Evolutionary conservation across 2,888 invertebrate genomes (phyloP).

Genomic region (Anticlea derivata): DNA sequence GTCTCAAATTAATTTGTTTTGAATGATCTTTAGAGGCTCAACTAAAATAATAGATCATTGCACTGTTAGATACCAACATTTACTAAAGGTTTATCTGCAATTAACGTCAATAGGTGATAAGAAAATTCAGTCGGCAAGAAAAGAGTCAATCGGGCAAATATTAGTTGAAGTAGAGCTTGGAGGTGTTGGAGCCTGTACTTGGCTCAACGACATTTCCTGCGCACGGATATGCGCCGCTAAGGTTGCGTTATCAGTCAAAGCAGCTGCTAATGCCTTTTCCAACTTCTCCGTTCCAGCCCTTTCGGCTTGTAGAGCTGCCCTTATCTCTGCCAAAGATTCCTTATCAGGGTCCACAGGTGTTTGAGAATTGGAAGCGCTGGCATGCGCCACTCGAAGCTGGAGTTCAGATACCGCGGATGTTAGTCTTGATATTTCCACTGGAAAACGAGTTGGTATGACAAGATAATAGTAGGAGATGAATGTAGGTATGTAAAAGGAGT

Average conservation of each 20-base stretch:
- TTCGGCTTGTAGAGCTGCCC: conserved; percentile 64
- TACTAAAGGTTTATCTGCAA: neutral
- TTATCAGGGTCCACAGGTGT: conserved; percentile 38
- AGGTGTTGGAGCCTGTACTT: conserved; percentile 34
- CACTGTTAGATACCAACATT: neutral
- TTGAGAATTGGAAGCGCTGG: conserved; percentile 34
- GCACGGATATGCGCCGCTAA: conserved; percentile 57
- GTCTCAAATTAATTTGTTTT: conserved; percentile 30
- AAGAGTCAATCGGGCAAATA: conserved; percentile 66
- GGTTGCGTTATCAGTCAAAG: conserved; percentile 63
- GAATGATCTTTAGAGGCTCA: neutral
- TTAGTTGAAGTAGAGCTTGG: conserved; percentile 43
- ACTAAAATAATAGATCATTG: neutral
- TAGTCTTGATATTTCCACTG: conserved; percentile 67
- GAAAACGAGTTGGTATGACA: conserved; percentile 27
- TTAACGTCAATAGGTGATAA: neutral
- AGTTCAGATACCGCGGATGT: conserved; percentile 56
- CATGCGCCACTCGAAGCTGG: conserved; percentile 46
- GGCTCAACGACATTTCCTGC: conserved; percentile 45
- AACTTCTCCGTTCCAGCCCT: conserved; percentile 59
- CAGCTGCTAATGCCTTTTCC: conserved; percentile 63
- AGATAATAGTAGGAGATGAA: too few species aligned
- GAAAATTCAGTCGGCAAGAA: conserved; percentile 63
- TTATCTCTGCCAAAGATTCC: conserved; percentile 55
- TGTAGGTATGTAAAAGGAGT: too few species aligned